A percentile compares a stretch with the other conserved stretches of the same genome.
phyloP scores from a whole-genome alignment of 2,113 vertebrate species.

The Lonchura striata region DNA sequence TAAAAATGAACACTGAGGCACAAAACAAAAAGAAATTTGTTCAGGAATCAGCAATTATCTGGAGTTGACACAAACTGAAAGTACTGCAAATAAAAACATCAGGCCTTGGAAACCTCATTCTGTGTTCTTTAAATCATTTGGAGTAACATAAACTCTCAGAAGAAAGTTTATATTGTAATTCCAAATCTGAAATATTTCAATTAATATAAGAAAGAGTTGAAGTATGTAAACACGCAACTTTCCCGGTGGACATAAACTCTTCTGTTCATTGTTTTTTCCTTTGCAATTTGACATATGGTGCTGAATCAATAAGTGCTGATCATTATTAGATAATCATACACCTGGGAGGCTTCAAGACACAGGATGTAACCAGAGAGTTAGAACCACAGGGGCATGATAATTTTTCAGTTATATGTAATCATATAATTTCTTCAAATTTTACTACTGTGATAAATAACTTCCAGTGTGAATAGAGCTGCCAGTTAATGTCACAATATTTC shows the following conservation, averaged over 20 bases:
- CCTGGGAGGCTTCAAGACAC: not conserved
- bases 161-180: not conserved
- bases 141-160: not conserved
- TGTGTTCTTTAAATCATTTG: not conserved
- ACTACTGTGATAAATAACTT: not conserved
- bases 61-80: not conserved
- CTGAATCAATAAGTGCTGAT: not conserved
- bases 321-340: not conserved
- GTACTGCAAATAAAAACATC: not conserved
- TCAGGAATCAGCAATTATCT: not conserved
- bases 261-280: not conserved
- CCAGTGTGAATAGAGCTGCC: conserved; percentile 1
- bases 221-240: not conserved
- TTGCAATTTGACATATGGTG: not conserved
- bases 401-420: conserved; percentile 31
- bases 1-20: not conserved
- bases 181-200: not conserved
- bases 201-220: not conserved
- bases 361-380: not conserved
- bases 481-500: conserved; percentile 58
- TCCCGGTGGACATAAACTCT: not conserved
- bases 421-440: conserved; percentile 32
- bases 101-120: not conserved
- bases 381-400: not conserved
- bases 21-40: not conserved